phyloP scores from a whole-genome alignment of 2,888 invertebrate genomes.

The Dusona sp. region DNA sequence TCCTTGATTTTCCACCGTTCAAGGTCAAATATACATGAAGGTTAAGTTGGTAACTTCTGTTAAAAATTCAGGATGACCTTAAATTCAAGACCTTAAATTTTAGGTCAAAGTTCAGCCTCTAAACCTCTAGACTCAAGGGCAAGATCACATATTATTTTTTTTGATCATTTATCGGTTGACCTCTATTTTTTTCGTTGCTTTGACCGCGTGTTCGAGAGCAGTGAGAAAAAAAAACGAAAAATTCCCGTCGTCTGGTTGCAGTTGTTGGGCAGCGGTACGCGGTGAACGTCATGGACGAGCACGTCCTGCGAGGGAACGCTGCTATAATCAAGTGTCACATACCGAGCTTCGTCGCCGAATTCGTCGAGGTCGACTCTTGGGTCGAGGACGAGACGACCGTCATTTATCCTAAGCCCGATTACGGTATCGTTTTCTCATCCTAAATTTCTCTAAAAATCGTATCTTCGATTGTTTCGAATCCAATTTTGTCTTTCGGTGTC shows the following conservation, averaged over 20 bases:
- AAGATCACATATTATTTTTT: not conserved
- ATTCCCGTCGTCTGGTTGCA: slow-evolving; percentile 86
- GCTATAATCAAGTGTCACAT: slow-evolving; percentile 97
- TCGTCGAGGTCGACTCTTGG: slow-evolving; percentile 94
- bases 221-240: slow-evolving; percentile 54
- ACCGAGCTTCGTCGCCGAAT: slow-evolving; percentile 96
- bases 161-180: not conserved
- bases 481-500: slow-evolving; percentile 5
- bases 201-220: slow-evolving; percentile 39
- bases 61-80: not conserved
- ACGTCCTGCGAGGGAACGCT: slow-evolving; percentile 95
- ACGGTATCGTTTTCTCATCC: slow-evolving; percentile 82
- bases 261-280: slow-evolving; percentile 96
- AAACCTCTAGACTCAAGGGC: not conserved
- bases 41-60: not conserved
- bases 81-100: not conserved
- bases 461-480: slow-evolving; percentile 11
- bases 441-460: slow-evolving; percentile 23
- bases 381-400: slow-evolving; percentile 91
- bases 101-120: not conserved
- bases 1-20: no score
- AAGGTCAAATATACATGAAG: not conserved
- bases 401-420: slow-evolving; percentile 86
- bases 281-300: slow-evolving; percentile 96
- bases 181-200: not conserved